Evolutionary conservation across 2,113 vertebrate species (phyloP).

Genomic region (Rhinogobius similis): DNA sequence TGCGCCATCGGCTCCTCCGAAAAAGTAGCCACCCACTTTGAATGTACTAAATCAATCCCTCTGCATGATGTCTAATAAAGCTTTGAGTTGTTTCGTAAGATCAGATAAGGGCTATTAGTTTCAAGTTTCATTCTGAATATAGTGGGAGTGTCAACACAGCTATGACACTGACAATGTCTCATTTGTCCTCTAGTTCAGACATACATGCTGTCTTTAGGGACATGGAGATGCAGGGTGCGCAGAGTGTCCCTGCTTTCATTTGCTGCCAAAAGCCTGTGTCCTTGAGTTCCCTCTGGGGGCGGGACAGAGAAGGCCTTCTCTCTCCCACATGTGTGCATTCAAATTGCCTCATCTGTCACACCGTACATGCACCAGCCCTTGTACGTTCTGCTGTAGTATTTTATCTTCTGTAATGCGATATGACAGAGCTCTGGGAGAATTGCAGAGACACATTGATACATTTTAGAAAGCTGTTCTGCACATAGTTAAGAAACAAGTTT

Average conservation of each 20-base stretch:
- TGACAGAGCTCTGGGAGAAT: conserved; percentile 26
- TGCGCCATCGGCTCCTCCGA: too few relatives aligned
- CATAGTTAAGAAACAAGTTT: conserved; percentile 29
- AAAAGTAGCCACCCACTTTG: background rate
- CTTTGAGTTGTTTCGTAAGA: conserved; percentile 5
- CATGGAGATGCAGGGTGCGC: conserved; percentile 9
- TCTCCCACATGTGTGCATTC: conserved; percentile 23
- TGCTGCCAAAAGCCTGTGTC: conserved; percentile 46
- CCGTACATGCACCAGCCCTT: conserved; percentile 1
- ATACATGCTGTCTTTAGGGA: conserved; percentile 10
- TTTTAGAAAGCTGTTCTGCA: conserved; percentile 25
- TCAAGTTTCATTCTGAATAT: background rate
- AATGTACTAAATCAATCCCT: background rate
- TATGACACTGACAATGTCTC: background rate
- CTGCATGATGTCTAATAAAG: background rate
- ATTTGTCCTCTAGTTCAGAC: conserved; percentile 16
- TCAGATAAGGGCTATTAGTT: conserved; percentile 6
- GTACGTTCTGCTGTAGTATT: background rate
- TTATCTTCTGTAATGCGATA: conserved; percentile 24
- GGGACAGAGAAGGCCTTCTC: conserved; percentile 30
- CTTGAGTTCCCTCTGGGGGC: conserved; percentile 37
- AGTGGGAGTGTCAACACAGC: conserved; percentile 2
- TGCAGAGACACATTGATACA: conserved; percentile 34
- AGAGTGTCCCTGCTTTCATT: conserved; percentile 38
- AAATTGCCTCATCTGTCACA: conserved; percentile 31